Base-by-base conservation (phyloP, 2,113 vertebrate genomes). In the Mobula hypostoma region DNA sequence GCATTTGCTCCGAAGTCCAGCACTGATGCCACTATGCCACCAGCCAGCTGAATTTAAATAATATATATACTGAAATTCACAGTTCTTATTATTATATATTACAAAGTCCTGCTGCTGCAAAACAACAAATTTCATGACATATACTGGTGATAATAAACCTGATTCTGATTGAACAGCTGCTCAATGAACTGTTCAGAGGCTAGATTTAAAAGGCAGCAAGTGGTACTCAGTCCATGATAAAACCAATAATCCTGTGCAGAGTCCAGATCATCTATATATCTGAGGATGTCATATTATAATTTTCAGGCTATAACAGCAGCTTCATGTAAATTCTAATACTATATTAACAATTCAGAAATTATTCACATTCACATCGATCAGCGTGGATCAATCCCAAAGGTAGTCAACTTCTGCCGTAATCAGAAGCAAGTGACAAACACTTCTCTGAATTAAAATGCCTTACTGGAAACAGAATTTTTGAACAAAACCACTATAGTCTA, bases 401-500 rank as follows among this genome's bases (percentile, higher is more conserved):
- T 93, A 24, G 36, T 93, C 70, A 93, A 11, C 6, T 56, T 56
- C 9, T 93, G 36, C 68, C 72, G 32, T 72, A 72, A 70, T 92
- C n/a, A 24, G 40, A 93, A 93, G 70, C 68, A 40, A 93, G 90
- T 27, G 90, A 72, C 40, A 93, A 80, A 93, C 56, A 74, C 24
- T 56, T 90, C 56, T 56, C 66, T 93, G 70, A 40, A 56, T 93
- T 93, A 11, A 93, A 93, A 93, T 93, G 40, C 36, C 36, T 48
- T 40, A 93, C 68, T 74, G 32, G 36, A 74, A 93, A 24, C 91
- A 74, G 88, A 29, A 40, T 72, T 72, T 48, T 74, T 93, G 91
- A 17, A 56, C 8, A 48, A 19, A 68, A 56, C 68, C 91, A 56
- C 36, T 29, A 76, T 76, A 29, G 70, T 36, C 40, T 74, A 48